phyloP scores from a whole-genome alignment of 2,113 vertebrate species.

The Syngnathus floridae region DNA sequence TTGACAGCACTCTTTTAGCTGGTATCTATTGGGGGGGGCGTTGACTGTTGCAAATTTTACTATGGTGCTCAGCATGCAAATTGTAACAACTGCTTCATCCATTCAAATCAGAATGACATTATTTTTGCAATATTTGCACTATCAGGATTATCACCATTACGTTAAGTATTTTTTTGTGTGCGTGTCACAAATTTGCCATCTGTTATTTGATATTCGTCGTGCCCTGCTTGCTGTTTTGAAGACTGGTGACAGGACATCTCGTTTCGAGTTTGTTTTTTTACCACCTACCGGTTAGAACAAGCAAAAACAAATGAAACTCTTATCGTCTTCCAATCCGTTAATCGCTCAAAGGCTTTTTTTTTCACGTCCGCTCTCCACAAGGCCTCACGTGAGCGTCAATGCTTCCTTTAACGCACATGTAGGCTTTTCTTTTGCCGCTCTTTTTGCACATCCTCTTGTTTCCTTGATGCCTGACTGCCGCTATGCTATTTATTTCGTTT shows the following conservation, averaged over 20 bases:
- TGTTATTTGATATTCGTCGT: not conserved
- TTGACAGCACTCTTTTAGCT: constrained; percentile 25
- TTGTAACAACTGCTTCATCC: not conserved
- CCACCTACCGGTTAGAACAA: constrained; percentile 12
- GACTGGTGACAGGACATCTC: not conserved
- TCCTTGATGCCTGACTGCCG: constrained; percentile 65
- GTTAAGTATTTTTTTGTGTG: no score
- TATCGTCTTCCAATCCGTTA: constrained; percentile 17
- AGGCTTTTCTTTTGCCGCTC: constrained; percentile 59
- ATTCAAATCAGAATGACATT: not conserved
- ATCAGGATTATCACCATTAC: no score
- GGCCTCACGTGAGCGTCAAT: constrained; percentile 49
- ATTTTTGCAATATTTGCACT: no score
- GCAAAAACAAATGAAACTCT: constrained; percentile 37
- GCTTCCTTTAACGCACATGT: constrained; percentile 53
- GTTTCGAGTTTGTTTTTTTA: constrained; percentile 18
- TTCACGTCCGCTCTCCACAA: constrained; percentile 19
- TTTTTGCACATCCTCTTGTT: constrained; percentile 56
- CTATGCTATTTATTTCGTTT: constrained; percentile 60
- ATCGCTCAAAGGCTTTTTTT: constrained; percentile 38
- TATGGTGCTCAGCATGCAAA: constrained; percentile 5
- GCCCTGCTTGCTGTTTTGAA: not conserved
- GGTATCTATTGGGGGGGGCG: constrained; percentile 13
- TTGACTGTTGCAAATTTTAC: constrained; percentile 18
- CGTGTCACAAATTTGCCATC: not conserved